Evolutionary conservation across 30 jellyfish, hydroid and myxozoan genomes (phyloP).

Genomic region (Aurelia aurita): DNA sequence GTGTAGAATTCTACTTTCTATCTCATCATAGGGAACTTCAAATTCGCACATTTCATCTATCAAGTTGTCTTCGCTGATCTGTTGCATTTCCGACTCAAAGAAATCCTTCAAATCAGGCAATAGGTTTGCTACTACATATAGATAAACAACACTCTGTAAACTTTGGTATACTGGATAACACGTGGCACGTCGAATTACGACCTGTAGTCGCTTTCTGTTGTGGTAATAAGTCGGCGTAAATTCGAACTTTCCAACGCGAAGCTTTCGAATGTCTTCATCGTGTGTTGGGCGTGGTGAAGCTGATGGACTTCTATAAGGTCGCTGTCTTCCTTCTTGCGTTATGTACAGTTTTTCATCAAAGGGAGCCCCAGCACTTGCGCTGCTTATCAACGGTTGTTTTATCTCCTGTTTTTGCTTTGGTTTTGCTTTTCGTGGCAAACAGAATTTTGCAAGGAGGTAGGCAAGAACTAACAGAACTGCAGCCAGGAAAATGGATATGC

Average conservation of each 20-base stretch:
- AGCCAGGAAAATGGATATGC: slow-evolving; percentile 33
- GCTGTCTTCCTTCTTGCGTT: no score
- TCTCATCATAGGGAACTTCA: slow-evolving; percentile 69
- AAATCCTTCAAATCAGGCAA: slow-evolving; percentile 75
- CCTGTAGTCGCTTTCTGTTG: slow-evolving; percentile 69
- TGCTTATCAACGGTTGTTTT: background rate
- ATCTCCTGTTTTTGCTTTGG: no score
- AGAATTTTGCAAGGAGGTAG: slow-evolving; percentile 25
- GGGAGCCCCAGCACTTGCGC: background rate
- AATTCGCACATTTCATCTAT: slow-evolving; percentile 93
- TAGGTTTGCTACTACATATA: slow-evolving; percentile 68
- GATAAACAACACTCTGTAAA: slow-evolving; percentile 58
- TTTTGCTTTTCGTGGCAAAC: slow-evolving; percentile 3
- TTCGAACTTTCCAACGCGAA: slow-evolving; percentile 78
- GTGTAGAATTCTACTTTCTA: slow-evolving; percentile 41
- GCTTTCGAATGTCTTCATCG: slow-evolving; percentile 83
- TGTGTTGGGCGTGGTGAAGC: slow-evolving; percentile 47
- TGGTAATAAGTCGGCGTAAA: slow-evolving; percentile 81
- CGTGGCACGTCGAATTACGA: slow-evolving; percentile 68
- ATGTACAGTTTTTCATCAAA: slow-evolving; percentile 15
- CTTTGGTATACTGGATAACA: slow-evolving; percentile 61
- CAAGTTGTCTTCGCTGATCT: slow-evolving; percentile 70
- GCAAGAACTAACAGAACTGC: background rate
- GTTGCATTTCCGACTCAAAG: slow-evolving; percentile 89
- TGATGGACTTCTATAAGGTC: slow-evolving; percentile 6